Evolutionary conservation across 1,140 invertebrate genomes (phyloP).

Genomic region (Ptiloglossa arizonensis): DNA sequence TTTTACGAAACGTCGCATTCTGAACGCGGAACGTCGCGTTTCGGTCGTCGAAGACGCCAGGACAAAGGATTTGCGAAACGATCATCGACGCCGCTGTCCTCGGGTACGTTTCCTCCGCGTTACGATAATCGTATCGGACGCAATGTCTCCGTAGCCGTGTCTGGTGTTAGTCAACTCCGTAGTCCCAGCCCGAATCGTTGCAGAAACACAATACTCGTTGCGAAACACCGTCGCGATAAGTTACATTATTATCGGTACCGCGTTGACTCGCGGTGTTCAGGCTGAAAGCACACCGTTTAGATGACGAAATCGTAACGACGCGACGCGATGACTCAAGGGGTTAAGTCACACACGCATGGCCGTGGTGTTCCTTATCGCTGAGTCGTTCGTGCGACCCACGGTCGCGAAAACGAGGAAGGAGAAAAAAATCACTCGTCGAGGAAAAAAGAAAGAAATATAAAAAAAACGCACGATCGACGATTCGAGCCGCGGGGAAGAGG

Average conservation of each 20-base stretch:
- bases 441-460: too few species aligned
- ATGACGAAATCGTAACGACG: conserved; percentile 18
- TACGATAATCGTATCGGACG: too few species aligned
- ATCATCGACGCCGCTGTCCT: too few species aligned
- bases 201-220: not conserved
- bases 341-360: conserved; percentile 24
- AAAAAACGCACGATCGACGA: conserved; percentile 7
- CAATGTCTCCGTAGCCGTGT: too few species aligned
- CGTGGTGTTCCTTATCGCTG: not conserved
- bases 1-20: too few species aligned
- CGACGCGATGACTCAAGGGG: conserved; percentile 24
- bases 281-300: not conserved
- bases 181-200: not conserved
- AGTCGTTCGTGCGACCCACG: not conserved
- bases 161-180: too few species aligned
- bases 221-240: conserved; percentile 16
- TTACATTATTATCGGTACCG: conserved; percentile 8
- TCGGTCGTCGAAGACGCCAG: too few species aligned
- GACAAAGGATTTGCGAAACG: too few species aligned
- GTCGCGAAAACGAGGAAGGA: conserved; percentile 3
- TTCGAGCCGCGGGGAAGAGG: conserved; percentile 29
- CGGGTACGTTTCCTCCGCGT: too few species aligned
- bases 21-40: too few species aligned
- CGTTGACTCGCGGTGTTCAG: not conserved
- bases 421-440: too few species aligned